A percentile compares a stretch with the other conserved stretches of the same genome.
phyloP scores from a whole-genome alignment of 1,140 invertebrate genomes.

The Elymnias hypermnestra region DNA sequence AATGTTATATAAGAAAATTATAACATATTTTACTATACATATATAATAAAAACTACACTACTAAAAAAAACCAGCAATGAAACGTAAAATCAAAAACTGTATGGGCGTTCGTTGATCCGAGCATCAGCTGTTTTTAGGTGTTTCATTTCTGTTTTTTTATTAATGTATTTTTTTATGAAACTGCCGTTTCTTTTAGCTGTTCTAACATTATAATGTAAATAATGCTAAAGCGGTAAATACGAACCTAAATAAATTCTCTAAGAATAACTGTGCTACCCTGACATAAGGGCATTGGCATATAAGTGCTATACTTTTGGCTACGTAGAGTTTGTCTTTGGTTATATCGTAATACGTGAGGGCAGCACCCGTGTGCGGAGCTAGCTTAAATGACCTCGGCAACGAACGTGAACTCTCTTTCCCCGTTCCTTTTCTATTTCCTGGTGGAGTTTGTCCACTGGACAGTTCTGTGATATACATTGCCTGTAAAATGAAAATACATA shows the following conservation, averaged over 20 bases:
- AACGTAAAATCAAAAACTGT: no score
- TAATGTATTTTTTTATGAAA: no score
- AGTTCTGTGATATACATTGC: slow-evolving; percentile 95
- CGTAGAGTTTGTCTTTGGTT: slow-evolving; percentile 94
- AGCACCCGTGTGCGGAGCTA: slow-evolving; percentile 85
- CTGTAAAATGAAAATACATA: slow-evolving; percentile 47
- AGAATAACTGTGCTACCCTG: slow-evolving; percentile 88
- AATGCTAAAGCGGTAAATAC: no score
- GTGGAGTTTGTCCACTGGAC: slow-evolving; percentile 85
- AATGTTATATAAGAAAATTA: no score
- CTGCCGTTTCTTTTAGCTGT: no score
- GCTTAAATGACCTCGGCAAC: slow-evolving; percentile 91
- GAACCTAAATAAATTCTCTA: slow-evolving; percentile 91
- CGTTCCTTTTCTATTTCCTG: slow-evolving; percentile 76
- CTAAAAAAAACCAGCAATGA: no score
- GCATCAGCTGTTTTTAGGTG: no score
- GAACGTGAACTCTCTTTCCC: slow-evolving; percentile 83
- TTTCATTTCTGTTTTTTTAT: no score
- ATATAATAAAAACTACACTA: no score
- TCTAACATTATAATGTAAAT: no score
- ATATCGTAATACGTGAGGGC: slow-evolving; percentile 94
- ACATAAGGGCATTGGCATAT: slow-evolving; percentile 95
- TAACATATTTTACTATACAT: no score
- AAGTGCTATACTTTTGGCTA: slow-evolving; percentile 95
- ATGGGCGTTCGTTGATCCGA: no score